Percentiles rank a stretch among this genome's conserved stretches.
Evolutionary conservation across 2,113 vertebrate species (phyloP).

Genomic region (Amphiprion ocellaris): DNA sequence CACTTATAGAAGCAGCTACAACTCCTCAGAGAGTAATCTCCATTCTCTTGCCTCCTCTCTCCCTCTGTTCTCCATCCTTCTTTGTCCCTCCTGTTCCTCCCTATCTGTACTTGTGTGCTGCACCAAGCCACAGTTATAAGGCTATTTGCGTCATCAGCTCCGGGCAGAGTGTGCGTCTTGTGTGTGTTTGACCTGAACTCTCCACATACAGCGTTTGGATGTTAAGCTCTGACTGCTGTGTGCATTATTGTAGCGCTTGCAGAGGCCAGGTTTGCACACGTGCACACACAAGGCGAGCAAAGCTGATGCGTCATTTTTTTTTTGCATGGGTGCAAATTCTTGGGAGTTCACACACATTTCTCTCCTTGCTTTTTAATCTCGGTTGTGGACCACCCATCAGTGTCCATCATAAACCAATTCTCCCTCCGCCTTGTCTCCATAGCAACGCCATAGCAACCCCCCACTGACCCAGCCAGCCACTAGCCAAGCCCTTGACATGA

Average conservation of each 20-base stretch:
- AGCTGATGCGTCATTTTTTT: conserved; percentile 11
- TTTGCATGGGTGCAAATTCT: conserved; percentile 29
- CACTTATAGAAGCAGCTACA: conserved; percentile 4
- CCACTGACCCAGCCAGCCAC: conserved; percentile 44
- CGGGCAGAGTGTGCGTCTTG: conserved; percentile 25
- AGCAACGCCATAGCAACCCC: conserved; percentile 65
- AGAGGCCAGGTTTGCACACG: conserved; percentile 4
- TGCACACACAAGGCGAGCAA: conserved; percentile 15
- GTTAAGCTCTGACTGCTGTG: conserved; percentile 53
- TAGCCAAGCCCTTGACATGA: conserved; percentile 69
- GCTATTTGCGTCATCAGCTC: conserved; percentile 66
- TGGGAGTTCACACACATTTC: neutral
- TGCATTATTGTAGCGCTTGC: conserved; percentile 22
- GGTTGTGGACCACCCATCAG: conserved; percentile 37
- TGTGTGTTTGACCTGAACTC: conserved; percentile 46
- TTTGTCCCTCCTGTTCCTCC: conserved; percentile 40
- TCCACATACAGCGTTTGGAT: conserved; percentile 20
- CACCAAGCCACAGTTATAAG: conserved; percentile 47
- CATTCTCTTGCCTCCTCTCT: neutral
- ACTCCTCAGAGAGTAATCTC: conserved; percentile 24
- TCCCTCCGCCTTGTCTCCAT: conserved; percentile 63
- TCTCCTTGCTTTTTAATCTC: conserved; percentile 43
- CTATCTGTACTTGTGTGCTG: conserved; percentile 40
- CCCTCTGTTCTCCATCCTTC: conserved; percentile 22
- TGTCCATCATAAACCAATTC: conserved; percentile 59